Conservation (phyloP, 2,113 vertebrate species). For the Aphyosemion australe region DNA sequence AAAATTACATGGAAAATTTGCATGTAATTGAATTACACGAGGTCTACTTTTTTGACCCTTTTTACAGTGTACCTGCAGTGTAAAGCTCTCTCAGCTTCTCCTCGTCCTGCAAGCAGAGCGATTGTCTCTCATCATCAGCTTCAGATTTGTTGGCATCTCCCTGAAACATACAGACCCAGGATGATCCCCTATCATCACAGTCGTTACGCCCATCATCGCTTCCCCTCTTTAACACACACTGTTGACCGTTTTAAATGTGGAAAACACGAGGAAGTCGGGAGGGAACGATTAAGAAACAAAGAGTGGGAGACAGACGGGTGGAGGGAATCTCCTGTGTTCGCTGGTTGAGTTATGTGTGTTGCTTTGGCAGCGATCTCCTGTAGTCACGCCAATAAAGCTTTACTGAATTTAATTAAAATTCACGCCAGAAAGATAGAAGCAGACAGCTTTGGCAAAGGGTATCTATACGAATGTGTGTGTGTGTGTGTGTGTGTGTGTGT, state of each 20-base stretch:
- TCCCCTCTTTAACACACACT: slow-evolving; percentile 6
- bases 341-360: slow-evolving; percentile 67
- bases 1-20: too few species aligned
- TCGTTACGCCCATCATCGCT: slow-evolving; percentile 5
- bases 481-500: slow-evolving; percentile 23
- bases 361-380: slow-evolving; percentile 67
- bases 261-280: slow-evolving; percentile 12
- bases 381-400: slow-evolving; percentile 76
- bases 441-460: slow-evolving; percentile 66
- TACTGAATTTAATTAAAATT: slow-evolving; percentile 77
- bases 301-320: slow-evolving; percentile 33
- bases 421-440: slow-evolving; percentile 72
- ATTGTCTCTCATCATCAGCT: slow-evolving; percentile 87
- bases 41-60: too few species aligned
- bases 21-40: too few species aligned
- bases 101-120: slow-evolving; percentile 87
- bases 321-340: slow-evolving; percentile 61
- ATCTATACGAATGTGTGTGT: slow-evolving; percentile 11
- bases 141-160: slow-evolving; percentile 95
- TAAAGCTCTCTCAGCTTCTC: slow-evolving; percentile 87
- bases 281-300: slow-evolving; percentile 35
- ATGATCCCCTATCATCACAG: slow-evolving; percentile 17
- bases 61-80: slow-evolving; percentile 77
- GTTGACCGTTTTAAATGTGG: slow-evolving; percentile 37
- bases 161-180: slow-evolving; percentile 68